These are phyloP conservation scores for Gadopsis marmoratus DNA, from an alignment of 2,797 vertebrate genomes.

Conservation along the genomic window DNA sequence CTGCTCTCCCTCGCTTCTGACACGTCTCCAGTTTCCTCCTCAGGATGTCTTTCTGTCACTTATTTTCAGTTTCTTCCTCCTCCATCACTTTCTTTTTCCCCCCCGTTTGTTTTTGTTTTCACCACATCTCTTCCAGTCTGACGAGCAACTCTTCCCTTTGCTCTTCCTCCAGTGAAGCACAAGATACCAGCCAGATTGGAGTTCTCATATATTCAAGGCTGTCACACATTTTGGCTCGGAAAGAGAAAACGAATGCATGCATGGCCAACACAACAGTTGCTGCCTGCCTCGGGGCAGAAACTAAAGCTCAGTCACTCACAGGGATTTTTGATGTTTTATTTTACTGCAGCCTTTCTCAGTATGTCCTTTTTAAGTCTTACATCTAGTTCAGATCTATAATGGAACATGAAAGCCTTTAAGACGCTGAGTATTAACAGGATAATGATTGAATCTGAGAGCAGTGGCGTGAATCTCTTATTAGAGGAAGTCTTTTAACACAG, in stretches of 20 bases:
- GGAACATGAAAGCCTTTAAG: conserved; percentile 48
- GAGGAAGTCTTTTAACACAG: conserved; percentile 50
- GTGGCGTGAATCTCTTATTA: conserved; percentile 27
- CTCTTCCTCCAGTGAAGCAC: conserved; percentile 57
- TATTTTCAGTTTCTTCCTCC: conserved; percentile 24
- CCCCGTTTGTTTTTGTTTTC: conserved; percentile 11
- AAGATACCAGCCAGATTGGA: conserved; percentile 58
- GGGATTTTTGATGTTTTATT: conserved; percentile 34
- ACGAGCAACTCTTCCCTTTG: conserved; percentile 42
- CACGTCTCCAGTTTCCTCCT: conserved; percentile 75
- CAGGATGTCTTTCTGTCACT: conserved; percentile 33
- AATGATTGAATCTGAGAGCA: conserved; percentile 41
- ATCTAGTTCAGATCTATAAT: conserved; percentile 33
- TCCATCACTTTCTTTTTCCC: not conserved
- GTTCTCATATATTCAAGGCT: conserved; percentile 66
- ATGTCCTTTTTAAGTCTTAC: conserved; percentile 34
- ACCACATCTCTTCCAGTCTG: conserved; percentile 19
- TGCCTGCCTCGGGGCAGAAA: conserved; percentile 21
- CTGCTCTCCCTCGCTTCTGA: conserved; percentile 56
- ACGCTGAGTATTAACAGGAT: conserved; percentile 37
- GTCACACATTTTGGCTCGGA: conserved; percentile 60
- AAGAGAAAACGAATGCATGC: conserved; percentile 53
- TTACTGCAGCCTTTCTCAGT: conserved; percentile 27
- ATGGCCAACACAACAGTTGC: conserved; percentile 45
- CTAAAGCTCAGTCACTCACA: conserved; percentile 39